phyloP scores from a whole-genome alignment of 2,888 invertebrate species.

The Metopia argyrocephala region DNA sequence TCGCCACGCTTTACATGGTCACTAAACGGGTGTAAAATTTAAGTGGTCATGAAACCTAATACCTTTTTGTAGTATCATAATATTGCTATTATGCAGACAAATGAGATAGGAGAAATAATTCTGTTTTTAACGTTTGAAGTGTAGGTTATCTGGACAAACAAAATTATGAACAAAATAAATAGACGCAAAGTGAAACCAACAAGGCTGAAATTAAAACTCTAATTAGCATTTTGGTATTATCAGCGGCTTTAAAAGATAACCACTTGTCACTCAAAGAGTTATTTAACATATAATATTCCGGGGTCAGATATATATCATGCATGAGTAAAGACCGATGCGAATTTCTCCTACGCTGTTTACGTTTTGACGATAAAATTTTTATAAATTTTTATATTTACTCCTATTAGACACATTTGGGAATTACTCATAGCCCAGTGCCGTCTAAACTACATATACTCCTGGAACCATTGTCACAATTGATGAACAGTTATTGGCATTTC shows the following conservation, averaged over 20 bases:
- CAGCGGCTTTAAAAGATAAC: conserved; percentile 13
- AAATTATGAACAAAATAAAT: neutral
- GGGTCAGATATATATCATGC: conserved; percentile 4
- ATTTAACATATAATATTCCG: conserved; percentile 3
- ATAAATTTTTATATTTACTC: too few species aligned
- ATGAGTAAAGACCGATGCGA: conserved; percentile 43
- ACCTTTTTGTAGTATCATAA: too few species aligned
- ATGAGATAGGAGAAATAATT: too few species aligned
- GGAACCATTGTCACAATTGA: conserved; percentile 56
- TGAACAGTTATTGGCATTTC: conserved; percentile 62
- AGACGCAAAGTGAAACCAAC: neutral
- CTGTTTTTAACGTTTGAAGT: too few species aligned
- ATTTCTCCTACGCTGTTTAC: conserved; percentile 37
- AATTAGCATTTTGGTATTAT: conserved; percentile 2
- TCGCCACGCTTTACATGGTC: too few species aligned
- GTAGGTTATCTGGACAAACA: too few species aligned
- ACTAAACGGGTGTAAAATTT: too few species aligned
- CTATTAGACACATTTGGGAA: conserved; percentile 34
- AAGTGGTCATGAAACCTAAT: too few species aligned
- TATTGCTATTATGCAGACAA: too few species aligned
- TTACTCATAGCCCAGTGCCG: conserved; percentile 61
- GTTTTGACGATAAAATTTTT: conserved; percentile 4
- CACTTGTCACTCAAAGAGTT: conserved; percentile 9
- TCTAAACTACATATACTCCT: conserved; percentile 60
- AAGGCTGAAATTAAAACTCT: conserved; percentile 2